Percentiles rank a stretch among this genome's conserved stretches.
These are phyloP conservation scores for Pinctada fucata DNA, from an alignment of 2,888 invertebrate genomes.

Conservation along the genomic window DNA sequence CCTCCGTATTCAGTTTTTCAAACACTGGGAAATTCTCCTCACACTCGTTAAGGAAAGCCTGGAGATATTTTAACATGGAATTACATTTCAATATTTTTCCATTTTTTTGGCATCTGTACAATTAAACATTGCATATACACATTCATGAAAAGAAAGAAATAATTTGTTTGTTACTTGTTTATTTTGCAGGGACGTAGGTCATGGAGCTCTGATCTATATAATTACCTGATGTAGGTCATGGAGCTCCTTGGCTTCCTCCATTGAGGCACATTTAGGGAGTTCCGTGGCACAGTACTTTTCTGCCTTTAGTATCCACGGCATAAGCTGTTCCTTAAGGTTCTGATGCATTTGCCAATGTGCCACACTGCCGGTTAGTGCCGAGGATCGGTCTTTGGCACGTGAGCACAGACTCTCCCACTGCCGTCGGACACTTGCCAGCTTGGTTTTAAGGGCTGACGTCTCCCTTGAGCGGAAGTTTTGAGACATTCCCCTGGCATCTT, in stretches of 20 bases:
- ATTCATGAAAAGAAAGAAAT: too few relatives aligned
- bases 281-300: constrained; percentile 87
- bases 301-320: constrained; percentile 92
- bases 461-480: constrained; percentile 79
- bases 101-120: not conserved
- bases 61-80: constrained; percentile 35
- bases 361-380: constrained; percentile 86
- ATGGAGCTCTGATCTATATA: too few relatives aligned
- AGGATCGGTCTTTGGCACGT: constrained; percentile 86
- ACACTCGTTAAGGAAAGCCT: constrained; percentile 86
- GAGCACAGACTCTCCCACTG: constrained; percentile 87
- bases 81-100: too few relatives aligned
- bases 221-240: constrained; percentile 80
- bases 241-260: constrained; percentile 84
- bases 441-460: constrained; percentile 85
- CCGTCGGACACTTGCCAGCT: constrained; percentile 86
- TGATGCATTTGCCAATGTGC: constrained; percentile 92
- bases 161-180: too few relatives aligned
- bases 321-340: constrained; percentile 85
- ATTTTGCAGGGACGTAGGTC: too few relatives aligned
- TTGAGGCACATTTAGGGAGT: constrained; percentile 85
- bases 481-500: constrained; percentile 86
- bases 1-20: constrained; percentile 71
- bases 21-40: constrained; percentile 80
- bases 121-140: not conserved